These are phyloP conservation scores for Halesus radiatus DNA, from an alignment of 1,140 invertebrate species.

Conservation along the genomic window DNA sequence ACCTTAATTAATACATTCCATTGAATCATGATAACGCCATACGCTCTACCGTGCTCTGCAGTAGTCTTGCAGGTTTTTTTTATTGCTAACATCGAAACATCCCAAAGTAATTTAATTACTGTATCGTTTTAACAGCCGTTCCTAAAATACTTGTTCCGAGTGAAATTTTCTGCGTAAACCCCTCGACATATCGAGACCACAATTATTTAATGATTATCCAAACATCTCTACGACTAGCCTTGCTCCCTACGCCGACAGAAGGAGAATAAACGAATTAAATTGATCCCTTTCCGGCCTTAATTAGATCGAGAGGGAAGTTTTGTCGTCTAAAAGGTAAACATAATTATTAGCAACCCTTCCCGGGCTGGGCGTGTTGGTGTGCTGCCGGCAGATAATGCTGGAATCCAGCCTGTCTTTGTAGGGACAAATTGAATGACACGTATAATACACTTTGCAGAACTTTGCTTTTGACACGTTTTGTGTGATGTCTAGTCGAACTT, in stretches of 20 bases:
- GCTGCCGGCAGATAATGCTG: not conserved
- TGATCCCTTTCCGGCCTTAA: constrained; percentile 6
- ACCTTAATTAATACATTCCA: no score
- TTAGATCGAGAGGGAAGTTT: constrained; percentile 17
- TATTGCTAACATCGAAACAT: no score
- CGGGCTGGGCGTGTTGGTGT: not conserved
- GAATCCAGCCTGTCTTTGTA: not conserved
- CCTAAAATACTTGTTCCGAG: no score
- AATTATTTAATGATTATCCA: not conserved
- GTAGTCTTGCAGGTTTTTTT: no score
- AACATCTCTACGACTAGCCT: not conserved
- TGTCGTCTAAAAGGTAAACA: constrained; percentile 26
- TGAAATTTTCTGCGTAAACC: no score
- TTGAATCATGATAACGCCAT: no score
- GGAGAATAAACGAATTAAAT: constrained; percentile 23
- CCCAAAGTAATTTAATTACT: no score
- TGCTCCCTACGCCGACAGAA: not conserved
- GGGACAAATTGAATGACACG: not conserved
- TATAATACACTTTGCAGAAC: not conserved
- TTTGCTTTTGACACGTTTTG: not conserved
- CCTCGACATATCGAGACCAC: no score
- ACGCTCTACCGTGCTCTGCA: no score
- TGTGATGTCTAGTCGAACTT: not conserved
- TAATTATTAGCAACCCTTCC: constrained; percentile 11
- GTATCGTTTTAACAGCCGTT: no score